Conservation (phyloP, 2,797 vertebrate species). For the Diplodus puntazzo region DNA sequence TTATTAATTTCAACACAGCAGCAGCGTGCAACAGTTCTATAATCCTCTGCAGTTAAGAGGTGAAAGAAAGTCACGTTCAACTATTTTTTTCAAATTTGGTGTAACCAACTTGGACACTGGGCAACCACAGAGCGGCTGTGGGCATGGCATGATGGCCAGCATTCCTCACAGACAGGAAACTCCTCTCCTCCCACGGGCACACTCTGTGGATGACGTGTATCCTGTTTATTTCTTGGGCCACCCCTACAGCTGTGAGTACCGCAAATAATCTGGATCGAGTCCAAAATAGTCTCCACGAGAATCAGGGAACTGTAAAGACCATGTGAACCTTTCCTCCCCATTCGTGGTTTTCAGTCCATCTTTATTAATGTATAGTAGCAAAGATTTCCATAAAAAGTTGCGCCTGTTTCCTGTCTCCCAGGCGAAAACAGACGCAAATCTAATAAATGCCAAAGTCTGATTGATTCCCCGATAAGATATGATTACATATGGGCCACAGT, state of each 20-base stretch:
- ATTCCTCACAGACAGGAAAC: constrained; percentile 71
- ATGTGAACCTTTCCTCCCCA: constrained; percentile 19
- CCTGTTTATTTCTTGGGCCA: constrained; percentile 75
- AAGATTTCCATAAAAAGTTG: constrained; percentile 36
- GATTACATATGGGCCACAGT: constrained; percentile 8
- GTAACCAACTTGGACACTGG: constrained; percentile 9
- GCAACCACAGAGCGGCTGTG: constrained; percentile 18
- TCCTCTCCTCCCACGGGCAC: constrained; percentile 61
- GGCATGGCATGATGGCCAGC: constrained; percentile 48
- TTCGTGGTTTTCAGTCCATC: constrained; percentile 14
- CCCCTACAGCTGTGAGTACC: constrained; percentile 50
- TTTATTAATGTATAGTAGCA: constrained; percentile 20
- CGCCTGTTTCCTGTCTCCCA: constrained; percentile 51
- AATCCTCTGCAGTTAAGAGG: constrained; percentile 6
- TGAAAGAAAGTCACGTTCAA: not conserved
- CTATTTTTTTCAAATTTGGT: not conserved
- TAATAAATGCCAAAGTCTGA: constrained; percentile 44
- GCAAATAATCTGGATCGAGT: constrained; percentile 35
- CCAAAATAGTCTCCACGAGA: constrained; percentile 37
- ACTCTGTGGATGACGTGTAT: constrained; percentile 65
- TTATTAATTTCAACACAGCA: not conserved
- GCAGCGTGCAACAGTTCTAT: not conserved
- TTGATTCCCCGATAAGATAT: constrained; percentile 54
- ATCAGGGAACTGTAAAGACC: constrained; percentile 20
- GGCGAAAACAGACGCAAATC: constrained; percentile 47